Evolutionary conservation across 1,140 invertebrate genomes (phyloP), one percentile per base, ranked within the genome.

Genomic region (Drosophila arizonae): DNA sequence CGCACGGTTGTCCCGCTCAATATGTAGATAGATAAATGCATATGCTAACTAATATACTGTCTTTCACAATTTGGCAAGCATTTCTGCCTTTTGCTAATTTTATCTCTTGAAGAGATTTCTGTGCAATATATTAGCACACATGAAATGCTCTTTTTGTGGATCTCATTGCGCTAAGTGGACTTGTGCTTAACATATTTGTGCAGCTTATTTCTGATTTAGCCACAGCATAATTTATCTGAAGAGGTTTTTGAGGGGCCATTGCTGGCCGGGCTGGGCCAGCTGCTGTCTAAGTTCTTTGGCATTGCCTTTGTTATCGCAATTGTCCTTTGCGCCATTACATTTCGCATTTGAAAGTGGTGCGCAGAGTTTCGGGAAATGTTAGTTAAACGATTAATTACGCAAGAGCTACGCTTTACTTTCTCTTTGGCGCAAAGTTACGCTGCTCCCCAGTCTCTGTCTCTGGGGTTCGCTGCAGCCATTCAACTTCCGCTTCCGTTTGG

Each of bases 361-460:
- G 43, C 43, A 26, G 52, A 72, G 54, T 85, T 72, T 51, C 78
- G 71, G 78, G 54, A 78, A 79, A 64, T 76, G 76, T 88, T 82
- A 74, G 74, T 86, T 87, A 79, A 77, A 74, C 84, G 84, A 88
- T 87, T 87, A 82, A 82, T 88, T 86, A 87, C 76, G 79, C 75
- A 76, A 62, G 52, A 70, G 58, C 76, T 66, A 45, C 51, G 58
- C 79, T 81, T 78, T 82, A 72, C 48, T 69, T 67, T 51, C 45
- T 48, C 62, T 73, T 39, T 63, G 71, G 65, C 33, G 36, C 3
- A 11, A 39, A 8, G 33, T 39, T 46, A 13, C 17, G 43, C 33
- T 13, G 30, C 10, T 13, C n/a, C 26, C 8, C 30, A 6, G 36
- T 45, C 30, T 10, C 48, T 17, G 21, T 66, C n/a, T 36, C 8